Evolutionary conservation across 2,113 vertebrate species (phyloP).

Genomic region (Cygnus atratus): DNA sequence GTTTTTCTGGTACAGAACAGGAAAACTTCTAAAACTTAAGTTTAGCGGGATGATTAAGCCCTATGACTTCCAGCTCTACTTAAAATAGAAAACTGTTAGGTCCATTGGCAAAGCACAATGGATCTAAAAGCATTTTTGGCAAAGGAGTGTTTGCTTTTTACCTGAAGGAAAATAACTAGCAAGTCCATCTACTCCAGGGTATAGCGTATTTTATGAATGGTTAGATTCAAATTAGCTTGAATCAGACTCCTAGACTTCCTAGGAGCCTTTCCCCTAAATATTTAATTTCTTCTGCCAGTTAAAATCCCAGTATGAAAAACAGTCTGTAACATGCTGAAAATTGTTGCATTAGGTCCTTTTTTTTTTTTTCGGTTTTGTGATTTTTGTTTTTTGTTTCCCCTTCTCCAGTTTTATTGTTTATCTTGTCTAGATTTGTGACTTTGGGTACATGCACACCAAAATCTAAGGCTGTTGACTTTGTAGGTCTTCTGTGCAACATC

Average conservation of each 20-base stretch:
- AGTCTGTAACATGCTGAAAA: slow-evolving; percentile 11
- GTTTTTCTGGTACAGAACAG: background rate
- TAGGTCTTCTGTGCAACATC: background rate
- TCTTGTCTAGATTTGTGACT: background rate
- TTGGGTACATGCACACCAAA: background rate
- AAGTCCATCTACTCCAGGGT: slow-evolving; percentile 53
- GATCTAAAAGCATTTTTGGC: slow-evolving; percentile 63
- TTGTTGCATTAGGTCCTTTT: background rate
- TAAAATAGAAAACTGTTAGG: slow-evolving; percentile 30
- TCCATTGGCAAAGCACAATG: slow-evolving; percentile 3
- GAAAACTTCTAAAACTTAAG: background rate
- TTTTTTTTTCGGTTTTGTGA: background rate
- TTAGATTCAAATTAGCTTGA: slow-evolving; percentile 55
- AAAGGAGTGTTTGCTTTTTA: slow-evolving; percentile 45
- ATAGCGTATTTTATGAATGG: slow-evolving; percentile 67
- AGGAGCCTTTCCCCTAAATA: slow-evolving; percentile 55
- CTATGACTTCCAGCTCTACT: slow-evolving; percentile 25
- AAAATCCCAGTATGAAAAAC: slow-evolving; percentile 53
- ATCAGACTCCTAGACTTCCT: slow-evolving; percentile 51
- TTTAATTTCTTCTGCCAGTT: slow-evolving; percentile 62
- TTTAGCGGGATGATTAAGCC: slow-evolving; percentile 12
- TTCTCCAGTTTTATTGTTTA: background rate
- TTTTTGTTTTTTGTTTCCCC: background rate
- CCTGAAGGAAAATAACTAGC: slow-evolving; percentile 51
- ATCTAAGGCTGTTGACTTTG: background rate